Evolutionary conservation across 2,888 invertebrate genomes (phyloP).

Genomic region (Troides helena): DNA sequence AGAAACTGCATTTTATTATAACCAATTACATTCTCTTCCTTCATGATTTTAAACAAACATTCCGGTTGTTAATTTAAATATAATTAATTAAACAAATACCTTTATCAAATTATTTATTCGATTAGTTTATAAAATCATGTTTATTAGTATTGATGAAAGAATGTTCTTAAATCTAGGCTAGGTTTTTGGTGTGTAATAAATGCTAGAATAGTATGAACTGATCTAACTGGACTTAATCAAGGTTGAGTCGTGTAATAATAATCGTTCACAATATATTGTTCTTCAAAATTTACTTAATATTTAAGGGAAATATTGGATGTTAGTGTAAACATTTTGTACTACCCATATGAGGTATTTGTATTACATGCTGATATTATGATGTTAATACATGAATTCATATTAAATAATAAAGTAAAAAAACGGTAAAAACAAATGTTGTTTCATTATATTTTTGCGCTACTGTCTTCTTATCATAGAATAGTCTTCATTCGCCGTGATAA

Average conservation of each 20-base stretch:
- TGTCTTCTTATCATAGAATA: conserved; percentile 17
- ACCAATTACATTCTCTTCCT: background rate
- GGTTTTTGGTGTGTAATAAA: background rate
- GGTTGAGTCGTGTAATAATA: background rate
- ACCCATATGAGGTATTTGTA: conserved; percentile 3
- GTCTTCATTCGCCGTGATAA: conserved; percentile 22
- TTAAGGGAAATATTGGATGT: background rate
- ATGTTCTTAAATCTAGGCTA: conserved; percentile 1
- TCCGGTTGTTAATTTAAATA: background rate
- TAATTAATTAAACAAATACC: background rate
- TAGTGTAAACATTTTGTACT: background rate
- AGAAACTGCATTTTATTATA: background rate
- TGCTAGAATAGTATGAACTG: conserved; percentile 19
- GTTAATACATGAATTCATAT: conserved; percentile 15
- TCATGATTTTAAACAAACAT: background rate
- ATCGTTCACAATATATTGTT: background rate
- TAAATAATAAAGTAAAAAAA: conserved; percentile 9
- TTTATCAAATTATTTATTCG: background rate
- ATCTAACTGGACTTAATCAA: background rate
- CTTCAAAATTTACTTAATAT: background rate
- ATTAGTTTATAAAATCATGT: background rate
- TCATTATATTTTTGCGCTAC: conserved; percentile 23
- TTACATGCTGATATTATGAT: conserved; percentile 8
- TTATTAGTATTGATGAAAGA: background rate
- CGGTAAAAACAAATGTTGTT: background rate